Base-by-base conservation (phyloP, 2,888 invertebrate genomes). In the Marronus borbonicus region DNA sequence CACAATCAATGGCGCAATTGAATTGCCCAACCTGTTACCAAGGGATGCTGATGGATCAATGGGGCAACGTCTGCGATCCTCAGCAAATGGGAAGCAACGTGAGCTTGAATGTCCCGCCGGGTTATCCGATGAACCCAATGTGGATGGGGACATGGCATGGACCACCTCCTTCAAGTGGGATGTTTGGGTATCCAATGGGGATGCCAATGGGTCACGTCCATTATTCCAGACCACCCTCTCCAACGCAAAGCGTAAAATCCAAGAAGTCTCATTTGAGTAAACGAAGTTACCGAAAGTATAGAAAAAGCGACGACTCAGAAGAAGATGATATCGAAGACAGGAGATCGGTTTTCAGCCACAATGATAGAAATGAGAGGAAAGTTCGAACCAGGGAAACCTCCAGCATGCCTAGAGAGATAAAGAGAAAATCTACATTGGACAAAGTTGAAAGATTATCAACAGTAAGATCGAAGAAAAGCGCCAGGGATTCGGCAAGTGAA, bases 1-100 rank as follows among this genome's bases (percentile, higher is more conserved):
- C 93, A 0, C 94, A 94, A 83, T 94, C 94, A 0, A 91, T 93
- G 91, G 93, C 93, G 0, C 93, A 94, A 72, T 85, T 94, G 7
- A 92, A 92, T 84, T 93, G 92, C 81, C 90, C 91, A 39, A 90
- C 90, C 66, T 92, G 92, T 81, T 90, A 88, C 82, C 89, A 87
- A 79, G 85, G 86, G 36, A 85, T 86, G 82, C 85, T 87, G 87
- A 80, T 84, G 84, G 87, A 85, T 81, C 87, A 85, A 82, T 88
- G 89, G 86, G 83, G 85, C 64, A 84, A 85, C 58, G 83, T 85
- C 79, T 86, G 84, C 80, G 86, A 86, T 68, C 83, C 83, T 24
- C 85, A 85, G 68, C 82, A 84, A 70, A 89, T 89, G 77, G 89
- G 91, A 36, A 91, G 91, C 74, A 92, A 92, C 84, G 88, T 91